Evolutionary conservation across 1,140 invertebrate genomes (phyloP).

Genomic region (Oppia nitens): DNA sequence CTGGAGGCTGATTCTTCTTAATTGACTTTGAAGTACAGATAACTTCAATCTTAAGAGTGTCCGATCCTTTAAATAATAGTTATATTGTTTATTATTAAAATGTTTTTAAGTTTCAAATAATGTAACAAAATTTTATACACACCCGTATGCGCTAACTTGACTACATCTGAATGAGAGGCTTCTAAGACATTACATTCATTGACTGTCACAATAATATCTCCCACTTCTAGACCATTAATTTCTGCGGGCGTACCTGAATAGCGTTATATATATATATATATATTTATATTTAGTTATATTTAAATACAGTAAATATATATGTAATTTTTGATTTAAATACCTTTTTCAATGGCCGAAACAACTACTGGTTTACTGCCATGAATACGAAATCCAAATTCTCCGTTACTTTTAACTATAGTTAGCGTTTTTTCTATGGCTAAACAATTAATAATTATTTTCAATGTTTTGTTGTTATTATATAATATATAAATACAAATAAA

Average conservation of each 20-base stretch:
- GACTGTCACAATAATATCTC: slow-evolving; percentile 79
- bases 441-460: neutral
- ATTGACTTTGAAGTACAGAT: slow-evolving; percentile 2
- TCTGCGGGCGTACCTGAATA: slow-evolving; percentile 49
- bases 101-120: too few relatives aligned
- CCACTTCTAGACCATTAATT: slow-evolving; percentile 72
- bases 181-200: slow-evolving; percentile 79
- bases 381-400: slow-evolving; percentile 87
- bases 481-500: neutral
- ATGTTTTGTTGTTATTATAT: neutral
- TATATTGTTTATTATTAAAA: too few relatives aligned
- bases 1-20: neutral
- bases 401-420: slow-evolving; percentile 55
- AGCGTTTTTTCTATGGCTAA: slow-evolving; percentile 32
- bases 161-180: slow-evolving; percentile 83
- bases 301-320: neutral
- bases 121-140: slow-evolving; percentile 31
- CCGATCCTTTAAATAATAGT: slow-evolving; percentile 3
- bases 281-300: neutral
- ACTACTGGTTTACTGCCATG: slow-evolving; percentile 87
- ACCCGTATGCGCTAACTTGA: slow-evolving; percentile 73
- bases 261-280: slow-evolving; percentile 1
- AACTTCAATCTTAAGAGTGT: slow-evolving; percentile 5
- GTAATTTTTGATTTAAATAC: slow-evolving; percentile 9
- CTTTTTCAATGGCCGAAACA: slow-evolving; percentile 70